Evolutionary conservation across 2,888 invertebrate species (phyloP).

Genomic region (Penaeus monodon): DNA sequence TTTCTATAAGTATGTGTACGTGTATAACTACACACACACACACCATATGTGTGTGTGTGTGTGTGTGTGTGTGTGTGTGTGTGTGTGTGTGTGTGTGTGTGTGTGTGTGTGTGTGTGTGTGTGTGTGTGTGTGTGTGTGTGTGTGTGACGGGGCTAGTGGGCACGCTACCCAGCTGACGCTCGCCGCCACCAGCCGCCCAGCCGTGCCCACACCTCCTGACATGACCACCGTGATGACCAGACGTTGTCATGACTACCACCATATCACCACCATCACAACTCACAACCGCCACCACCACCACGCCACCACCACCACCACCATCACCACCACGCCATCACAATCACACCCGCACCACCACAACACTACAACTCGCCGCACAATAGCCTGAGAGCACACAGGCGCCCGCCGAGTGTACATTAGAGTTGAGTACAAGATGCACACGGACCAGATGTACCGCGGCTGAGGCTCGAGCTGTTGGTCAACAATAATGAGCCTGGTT

Average conservation of each 20-base stretch:
- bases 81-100: not conserved
- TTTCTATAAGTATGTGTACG: not conserved
- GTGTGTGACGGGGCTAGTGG: not conserved
- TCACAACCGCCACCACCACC: not conserved
- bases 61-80: not conserved
- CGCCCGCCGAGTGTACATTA: too few species aligned
- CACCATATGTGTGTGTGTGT: not conserved
- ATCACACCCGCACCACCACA: not conserved
- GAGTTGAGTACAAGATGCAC: too few species aligned
- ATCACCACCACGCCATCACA: not conserved
- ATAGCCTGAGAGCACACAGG: too few species aligned
- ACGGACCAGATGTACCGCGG: too few species aligned
- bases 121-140: constrained; percentile 5
- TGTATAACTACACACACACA: too few species aligned
- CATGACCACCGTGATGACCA: not conserved
- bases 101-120: not conserved
- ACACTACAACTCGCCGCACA: not conserved
- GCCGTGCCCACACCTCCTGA: constrained; percentile 6
- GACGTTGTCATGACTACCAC: not conserved
- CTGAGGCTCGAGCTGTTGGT: too few species aligned
- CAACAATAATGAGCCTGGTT: too few species aligned
- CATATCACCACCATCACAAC: not conserved
- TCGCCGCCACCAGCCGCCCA: constrained; percentile 1
- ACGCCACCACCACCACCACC: not conserved
- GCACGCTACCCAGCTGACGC: constrained; percentile 6